phyloP scores from a whole-genome alignment of 2,888 invertebrate species.

The Hipparchia sbordonii region DNA sequence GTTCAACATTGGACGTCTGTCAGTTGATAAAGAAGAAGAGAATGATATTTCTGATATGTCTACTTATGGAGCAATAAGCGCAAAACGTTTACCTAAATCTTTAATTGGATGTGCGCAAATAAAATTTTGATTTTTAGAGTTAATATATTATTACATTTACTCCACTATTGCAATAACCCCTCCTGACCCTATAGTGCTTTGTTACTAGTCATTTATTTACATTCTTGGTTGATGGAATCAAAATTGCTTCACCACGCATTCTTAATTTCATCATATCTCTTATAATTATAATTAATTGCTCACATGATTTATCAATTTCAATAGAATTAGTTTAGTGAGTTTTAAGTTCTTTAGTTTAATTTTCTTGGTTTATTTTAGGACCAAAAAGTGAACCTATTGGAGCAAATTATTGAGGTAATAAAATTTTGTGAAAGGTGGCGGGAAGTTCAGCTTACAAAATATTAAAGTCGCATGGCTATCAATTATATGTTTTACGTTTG shows the following conservation, averaged over 20 bases:
- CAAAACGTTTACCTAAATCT: no score
- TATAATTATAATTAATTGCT: background rate
- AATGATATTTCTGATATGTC: no score
- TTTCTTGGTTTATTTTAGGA: constrained; percentile 63
- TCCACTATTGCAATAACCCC: no score
- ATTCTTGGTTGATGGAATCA: background rate
- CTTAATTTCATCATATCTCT: background rate
- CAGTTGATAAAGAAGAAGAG: no score
- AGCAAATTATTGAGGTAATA: constrained; percentile 61
- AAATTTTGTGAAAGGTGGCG: constrained; percentile 35
- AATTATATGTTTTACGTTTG: constrained; percentile 17
- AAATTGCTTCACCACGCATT: constrained; percentile 5
- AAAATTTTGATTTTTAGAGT: no score
- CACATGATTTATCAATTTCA: background rate
- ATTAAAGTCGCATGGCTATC: constrained; percentile 20
- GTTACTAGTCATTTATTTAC: background rate
- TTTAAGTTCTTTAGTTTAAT: constrained; percentile 31
- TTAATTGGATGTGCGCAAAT: no score
- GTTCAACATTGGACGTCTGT: no score
- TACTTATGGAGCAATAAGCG: no score
- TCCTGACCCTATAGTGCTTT: background rate
- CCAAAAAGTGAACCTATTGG: constrained; percentile 57
- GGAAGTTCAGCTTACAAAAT: constrained; percentile 12
- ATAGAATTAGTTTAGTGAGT: constrained; percentile 1
- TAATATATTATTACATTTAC: no score